Conservation (phyloP, 2,113 vertebrate species). For the Microcebus jonahi region DNA sequence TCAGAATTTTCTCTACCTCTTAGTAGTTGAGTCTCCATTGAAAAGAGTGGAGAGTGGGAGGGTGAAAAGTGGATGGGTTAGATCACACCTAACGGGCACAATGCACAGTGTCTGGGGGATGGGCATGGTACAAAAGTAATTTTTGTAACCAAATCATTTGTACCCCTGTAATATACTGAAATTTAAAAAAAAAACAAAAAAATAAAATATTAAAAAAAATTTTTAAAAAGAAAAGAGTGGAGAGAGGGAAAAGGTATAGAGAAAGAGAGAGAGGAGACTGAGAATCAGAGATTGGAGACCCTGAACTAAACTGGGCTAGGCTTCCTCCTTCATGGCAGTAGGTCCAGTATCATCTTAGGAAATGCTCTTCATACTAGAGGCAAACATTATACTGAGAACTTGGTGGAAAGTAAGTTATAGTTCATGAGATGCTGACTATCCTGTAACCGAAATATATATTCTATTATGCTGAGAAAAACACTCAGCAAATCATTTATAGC, state of each 20-base stretch:
- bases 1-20: neutral
- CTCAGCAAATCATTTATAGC: slow-evolving; percentile 43
- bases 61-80: neutral
- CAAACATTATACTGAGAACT: slow-evolving; percentile 45
- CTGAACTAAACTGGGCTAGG: neutral
- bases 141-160: too few relatives aligned
- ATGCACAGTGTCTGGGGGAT: too few relatives aligned
- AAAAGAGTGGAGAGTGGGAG: neutral
- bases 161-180: too few relatives aligned
- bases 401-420: slow-evolving; percentile 23
- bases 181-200: too few relatives aligned
- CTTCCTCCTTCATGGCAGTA: neutral
- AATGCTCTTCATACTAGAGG: neutral
- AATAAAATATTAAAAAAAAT: too few relatives aligned
- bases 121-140: too few relatives aligned
- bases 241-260: neutral
- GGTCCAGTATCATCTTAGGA: neutral
- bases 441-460: slow-evolving; percentile 43
- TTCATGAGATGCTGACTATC: slow-evolving; percentile 26
- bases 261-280: neutral
- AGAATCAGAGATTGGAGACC: neutral
- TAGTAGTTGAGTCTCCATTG: neutral
- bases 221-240: neutral
- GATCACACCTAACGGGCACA: too few relatives aligned
- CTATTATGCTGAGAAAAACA: slow-evolving; percentile 24